A percentile compares a stretch with the other conserved stretches of the same genome.
phyloP scores from a whole-genome alignment of 2,888 invertebrate species.

The Chrysomela aeneicollis region DNA sequence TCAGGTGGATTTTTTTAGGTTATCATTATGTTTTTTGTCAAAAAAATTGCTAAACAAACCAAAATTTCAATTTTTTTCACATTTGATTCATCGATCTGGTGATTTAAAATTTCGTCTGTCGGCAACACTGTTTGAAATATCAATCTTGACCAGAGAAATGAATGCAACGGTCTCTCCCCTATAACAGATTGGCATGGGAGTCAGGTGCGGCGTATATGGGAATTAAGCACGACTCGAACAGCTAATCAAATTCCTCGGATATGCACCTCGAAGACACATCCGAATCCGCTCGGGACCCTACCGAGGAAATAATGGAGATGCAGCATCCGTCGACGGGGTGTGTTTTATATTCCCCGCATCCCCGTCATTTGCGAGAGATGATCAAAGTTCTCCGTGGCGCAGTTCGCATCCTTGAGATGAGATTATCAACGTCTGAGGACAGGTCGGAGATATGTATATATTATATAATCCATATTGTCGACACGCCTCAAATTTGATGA shows the following conservation, averaged over 20 bases:
- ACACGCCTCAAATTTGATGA: slow-evolving; percentile 62
- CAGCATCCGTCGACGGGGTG: slow-evolving; percentile 35
- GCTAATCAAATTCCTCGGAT: slow-evolving; percentile 31
- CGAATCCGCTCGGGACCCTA: slow-evolving; percentile 34
- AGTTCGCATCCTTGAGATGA: slow-evolving; percentile 61
- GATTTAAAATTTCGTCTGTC: too few relatives aligned
- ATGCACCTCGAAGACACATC: slow-evolving; percentile 28
- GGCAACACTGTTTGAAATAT: too few relatives aligned
- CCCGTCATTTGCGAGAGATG: slow-evolving; percentile 61
- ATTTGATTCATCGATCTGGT: too few relatives aligned
- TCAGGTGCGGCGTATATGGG: slow-evolving; percentile 8
- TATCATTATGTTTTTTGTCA: too few relatives aligned
- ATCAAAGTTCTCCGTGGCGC: slow-evolving; percentile 60
- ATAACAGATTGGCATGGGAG: background rate
- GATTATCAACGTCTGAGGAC: slow-evolving; percentile 59
- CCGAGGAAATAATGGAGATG: slow-evolving; percentile 40
- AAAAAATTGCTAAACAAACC: too few relatives aligned
- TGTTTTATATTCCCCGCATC: slow-evolving; percentile 56
- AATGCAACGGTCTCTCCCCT: too few relatives aligned
- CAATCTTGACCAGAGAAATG: too few relatives aligned
- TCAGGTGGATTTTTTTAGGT: too few relatives aligned
- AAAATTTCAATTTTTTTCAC: too few relatives aligned
- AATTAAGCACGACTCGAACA: slow-evolving; percentile 24
- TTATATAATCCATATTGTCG: slow-evolving; percentile 61
- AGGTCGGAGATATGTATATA: slow-evolving; percentile 48